Base-by-base conservation (phyloP, 2,113 vertebrate genomes). In the Tragelaphus imberbis region DNA sequence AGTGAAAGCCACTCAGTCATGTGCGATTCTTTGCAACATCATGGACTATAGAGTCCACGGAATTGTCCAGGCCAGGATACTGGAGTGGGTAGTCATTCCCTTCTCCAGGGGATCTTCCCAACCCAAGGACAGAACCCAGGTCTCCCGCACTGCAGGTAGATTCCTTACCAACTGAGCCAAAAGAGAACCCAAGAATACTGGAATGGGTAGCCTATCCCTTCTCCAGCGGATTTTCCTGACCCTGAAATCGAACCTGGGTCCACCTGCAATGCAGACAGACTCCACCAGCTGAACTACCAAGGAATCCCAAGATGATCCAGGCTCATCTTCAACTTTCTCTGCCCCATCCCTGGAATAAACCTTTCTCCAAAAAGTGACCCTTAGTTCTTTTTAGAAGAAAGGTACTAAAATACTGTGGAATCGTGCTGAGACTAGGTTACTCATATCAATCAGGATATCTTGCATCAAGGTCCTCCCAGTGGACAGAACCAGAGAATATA, bases 111-210 rank as follows among this genome's bases (percentile, higher is more conserved):
- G 17, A 68, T n/a, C 33, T 68, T 68, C 63, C 33, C 16, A n/a
- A 68, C 16, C 65, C 65, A 68, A 16, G 33, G 65, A 68, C 19
- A 68, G 33, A n/a, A 68, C 65, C 16, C 33, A n/a, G 65, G 33
- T 68, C 8, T n/a, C 7, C 63, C 1, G 0, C 33, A 68, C 16
- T 2, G 33, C 65, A n/a, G 65, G 65, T 68, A 17, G 16, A n/a
- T n/a, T 68, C 65, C 33, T n/a, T 68, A 68, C 65, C 33, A n/a
- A 5, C 16, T n/a, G 16, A n/a, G 7, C 63, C 33, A 68, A n/a
- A 65, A 68, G 16, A 19, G 33, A 68, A 68, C 4, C 33, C 16
- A 19, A n/a, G 33, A n/a, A n/a, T 68, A 4, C 63, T 68, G 7
- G 33, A 68, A 7, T 19, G 63, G 16, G 16, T 68, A 68, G 16